These are phyloP conservation scores for Alosa alosa DNA, from an alignment of 2,113 vertebrate species.

Conservation along the genomic window DNA sequence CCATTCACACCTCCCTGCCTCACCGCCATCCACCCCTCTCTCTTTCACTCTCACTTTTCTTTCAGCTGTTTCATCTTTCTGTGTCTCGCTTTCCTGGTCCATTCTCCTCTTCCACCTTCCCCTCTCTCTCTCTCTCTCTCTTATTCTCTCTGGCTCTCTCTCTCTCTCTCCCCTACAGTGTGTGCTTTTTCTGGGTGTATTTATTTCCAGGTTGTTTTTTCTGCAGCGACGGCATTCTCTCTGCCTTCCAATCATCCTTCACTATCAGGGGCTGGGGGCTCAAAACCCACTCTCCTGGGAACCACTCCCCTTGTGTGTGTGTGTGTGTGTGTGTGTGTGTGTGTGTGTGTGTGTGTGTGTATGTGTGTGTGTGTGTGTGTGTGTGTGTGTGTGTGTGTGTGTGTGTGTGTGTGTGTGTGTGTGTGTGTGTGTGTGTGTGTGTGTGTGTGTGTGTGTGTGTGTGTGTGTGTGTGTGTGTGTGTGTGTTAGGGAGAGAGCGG, in stretches of 20 bases:
- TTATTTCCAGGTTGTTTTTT: slow-evolving; percentile 26
- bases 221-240: slow-evolving; percentile 32
- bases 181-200: slow-evolving; percentile 24
- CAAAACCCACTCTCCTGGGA: not conserved
- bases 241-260: slow-evolving; percentile 35
- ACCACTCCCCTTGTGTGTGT: slow-evolving; percentile 13
- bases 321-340: slow-evolving; percentile 12
- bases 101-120: not conserved
- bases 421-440: no score
- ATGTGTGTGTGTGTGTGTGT: no score
- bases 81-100: not conserved
- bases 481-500: not conserved
- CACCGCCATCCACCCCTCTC: not conserved
- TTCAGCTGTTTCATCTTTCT: not conserved
- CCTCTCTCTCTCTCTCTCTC: slow-evolving; percentile 35
- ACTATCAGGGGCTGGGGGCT: slow-evolving; percentile 16
- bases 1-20: not conserved
- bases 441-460: no score
- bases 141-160: slow-evolving; percentile 51
- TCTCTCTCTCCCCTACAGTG: slow-evolving; percentile 22
- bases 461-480: slow-evolving; percentile 19
- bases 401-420: slow-evolving; percentile 19
- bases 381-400: no score
- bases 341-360: no score
- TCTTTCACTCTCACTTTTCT: not conserved